Conservation (phyloP, 2,888 invertebrate genomes). For the Athalia rosae region DNA sequence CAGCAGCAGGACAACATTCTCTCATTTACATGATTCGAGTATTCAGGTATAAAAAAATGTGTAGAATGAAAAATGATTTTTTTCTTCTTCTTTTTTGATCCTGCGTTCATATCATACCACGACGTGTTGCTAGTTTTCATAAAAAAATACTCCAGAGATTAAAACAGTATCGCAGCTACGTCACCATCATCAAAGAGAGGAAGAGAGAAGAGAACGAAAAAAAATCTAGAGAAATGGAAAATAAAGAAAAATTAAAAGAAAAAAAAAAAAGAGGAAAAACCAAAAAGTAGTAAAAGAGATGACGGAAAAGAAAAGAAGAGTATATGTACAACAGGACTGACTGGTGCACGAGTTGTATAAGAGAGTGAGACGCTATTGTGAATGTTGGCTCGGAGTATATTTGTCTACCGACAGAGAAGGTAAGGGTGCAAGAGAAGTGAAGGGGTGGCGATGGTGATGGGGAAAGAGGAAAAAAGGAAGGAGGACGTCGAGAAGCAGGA, state of each 20-base stretch:
- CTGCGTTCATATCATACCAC: too few species aligned
- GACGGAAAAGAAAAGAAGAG: slow-evolving; percentile 44
- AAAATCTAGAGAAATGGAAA: slow-evolving; percentile 8
- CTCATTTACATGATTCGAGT: too few species aligned
- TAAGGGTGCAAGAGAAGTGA: slow-evolving; percentile 42
- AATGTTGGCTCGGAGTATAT: slow-evolving; percentile 58
- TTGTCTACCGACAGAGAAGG: slow-evolving; percentile 40
- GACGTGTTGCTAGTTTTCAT: too few species aligned
- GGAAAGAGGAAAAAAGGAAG: slow-evolving; percentile 45
- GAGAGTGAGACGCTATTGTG: slow-evolving; percentile 55
- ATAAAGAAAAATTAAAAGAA: too few species aligned
- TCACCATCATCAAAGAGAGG: too few species aligned
- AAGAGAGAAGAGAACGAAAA: too few species aligned
- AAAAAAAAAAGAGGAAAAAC: slow-evolving; percentile 5
- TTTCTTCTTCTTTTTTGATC: too few species aligned
- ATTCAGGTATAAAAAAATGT: too few species aligned
- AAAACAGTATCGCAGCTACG: too few species aligned
- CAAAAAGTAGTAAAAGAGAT: slow-evolving; percentile 29
- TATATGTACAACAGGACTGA: slow-evolving; percentile 37
- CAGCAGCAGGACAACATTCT: too few species aligned
- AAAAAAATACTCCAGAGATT: too few species aligned
- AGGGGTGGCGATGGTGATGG: slow-evolving; percentile 50
- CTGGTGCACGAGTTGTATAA: slow-evolving; percentile 32
- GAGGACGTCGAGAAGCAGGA: slow-evolving; percentile 36
- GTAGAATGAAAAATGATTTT: too few species aligned